Percentiles rank a stretch among this genome's conserved stretches.
phyloP scores from a whole-genome alignment of 2,888 invertebrate species.

The Biston stratarius region DNA sequence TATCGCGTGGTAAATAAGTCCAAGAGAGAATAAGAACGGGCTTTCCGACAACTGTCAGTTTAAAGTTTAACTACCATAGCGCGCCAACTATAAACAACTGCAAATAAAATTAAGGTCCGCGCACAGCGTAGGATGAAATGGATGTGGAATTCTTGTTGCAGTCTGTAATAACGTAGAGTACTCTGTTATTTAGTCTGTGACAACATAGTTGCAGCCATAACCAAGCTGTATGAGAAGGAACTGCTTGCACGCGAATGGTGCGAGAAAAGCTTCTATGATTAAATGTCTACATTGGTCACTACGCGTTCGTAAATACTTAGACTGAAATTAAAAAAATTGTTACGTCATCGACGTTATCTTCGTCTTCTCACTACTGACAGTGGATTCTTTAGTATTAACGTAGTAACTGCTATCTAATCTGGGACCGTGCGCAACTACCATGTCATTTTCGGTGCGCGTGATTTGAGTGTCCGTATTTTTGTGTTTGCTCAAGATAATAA shows the following conservation, averaged over 20 bases:
- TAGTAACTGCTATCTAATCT: too few species aligned
- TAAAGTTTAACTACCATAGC: background rate
- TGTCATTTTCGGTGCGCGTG: too few species aligned
- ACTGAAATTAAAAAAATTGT: background rate
- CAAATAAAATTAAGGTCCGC: slow-evolving; percentile 26
- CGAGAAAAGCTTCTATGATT: slow-evolving; percentile 34
- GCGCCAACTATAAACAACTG: slow-evolving; percentile 9
- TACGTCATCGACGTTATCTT: too few species aligned
- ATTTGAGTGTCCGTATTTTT: too few species aligned
- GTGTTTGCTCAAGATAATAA: too few species aligned
- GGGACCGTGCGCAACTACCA: too few species aligned
- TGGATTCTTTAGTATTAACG: too few species aligned
- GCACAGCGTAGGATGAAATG: slow-evolving; percentile 19
- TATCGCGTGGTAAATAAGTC: too few species aligned
- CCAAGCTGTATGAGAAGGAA: slow-evolving; percentile 35
- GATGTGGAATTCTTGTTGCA: slow-evolving; percentile 27
- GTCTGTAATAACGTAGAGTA: slow-evolving; percentile 32
- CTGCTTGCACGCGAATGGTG: slow-evolving; percentile 22
- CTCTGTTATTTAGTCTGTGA: slow-evolving; percentile 31
- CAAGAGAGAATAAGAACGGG: too few species aligned
- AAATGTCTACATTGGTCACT: slow-evolving; percentile 16
- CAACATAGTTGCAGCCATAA: slow-evolving; percentile 34
- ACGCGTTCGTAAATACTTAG: background rate
- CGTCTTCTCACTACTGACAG: too few species aligned
- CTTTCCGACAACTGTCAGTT: background rate